Percentiles rank a stretch among this genome's conserved stretches.
phyloP scores from a whole-genome alignment of 2,797 vertebrate species.

The Pteronotus mesoamericanus region DNA sequence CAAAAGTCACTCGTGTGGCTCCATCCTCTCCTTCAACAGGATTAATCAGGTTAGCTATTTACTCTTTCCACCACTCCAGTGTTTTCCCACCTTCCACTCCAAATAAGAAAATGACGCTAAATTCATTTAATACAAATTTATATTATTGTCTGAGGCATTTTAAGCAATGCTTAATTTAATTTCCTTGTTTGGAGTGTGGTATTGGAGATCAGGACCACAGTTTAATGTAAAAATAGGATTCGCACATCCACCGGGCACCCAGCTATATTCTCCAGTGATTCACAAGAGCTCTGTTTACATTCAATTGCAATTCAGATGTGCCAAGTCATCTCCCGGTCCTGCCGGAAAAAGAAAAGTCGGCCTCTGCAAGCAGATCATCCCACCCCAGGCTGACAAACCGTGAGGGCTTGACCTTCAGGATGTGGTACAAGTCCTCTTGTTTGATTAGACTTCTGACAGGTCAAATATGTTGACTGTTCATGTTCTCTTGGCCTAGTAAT shows the following conservation, averaged over 20 bases:
- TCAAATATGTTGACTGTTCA: constrained; percentile 3
- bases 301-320: constrained; percentile 76
- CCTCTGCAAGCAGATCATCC: background rate
- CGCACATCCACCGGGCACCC: constrained; percentile 71
- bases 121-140: constrained; percentile 86
- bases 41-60: constrained; percentile 85
- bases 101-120: constrained; percentile 87
- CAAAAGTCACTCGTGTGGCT: constrained; percentile 81
- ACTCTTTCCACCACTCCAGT: constrained; percentile 78
- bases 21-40: constrained; percentile 83
- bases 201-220: constrained; percentile 77
- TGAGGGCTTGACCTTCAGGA: constrained; percentile 33
- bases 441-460: constrained; percentile 40
- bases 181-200: constrained; percentile 82
- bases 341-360: background rate
- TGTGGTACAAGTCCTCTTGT: background rate
- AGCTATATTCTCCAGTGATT: constrained; percentile 68
- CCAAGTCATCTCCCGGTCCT: constrained; percentile 73
- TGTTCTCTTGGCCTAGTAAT: background rate
- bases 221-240: constrained; percentile 75
- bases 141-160: constrained; percentile 82
- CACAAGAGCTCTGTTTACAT: constrained; percentile 76
- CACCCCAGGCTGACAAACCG: background rate
- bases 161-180: constrained; percentile 87
- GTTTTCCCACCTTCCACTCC: constrained; percentile 83